Evolutionary conservation across 2,113 vertebrate genomes (phyloP).

Genomic region (Petrocephalus zakoni): DNA sequence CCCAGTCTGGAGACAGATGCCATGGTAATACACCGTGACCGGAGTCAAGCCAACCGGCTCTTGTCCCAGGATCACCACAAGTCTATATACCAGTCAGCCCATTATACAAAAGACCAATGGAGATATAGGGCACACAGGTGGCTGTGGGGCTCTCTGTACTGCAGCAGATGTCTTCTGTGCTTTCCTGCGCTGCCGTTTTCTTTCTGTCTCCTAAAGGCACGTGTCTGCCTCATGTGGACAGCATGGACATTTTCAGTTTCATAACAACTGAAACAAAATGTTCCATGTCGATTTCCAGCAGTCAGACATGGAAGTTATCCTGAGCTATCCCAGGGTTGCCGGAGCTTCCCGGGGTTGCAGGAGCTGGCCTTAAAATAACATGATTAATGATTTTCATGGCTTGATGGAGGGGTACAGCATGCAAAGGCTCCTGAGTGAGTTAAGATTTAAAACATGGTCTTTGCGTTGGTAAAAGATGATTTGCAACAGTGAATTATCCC

Average conservation of each 20-base stretch:
- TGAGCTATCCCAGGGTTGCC: neutral
- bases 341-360: neutral
- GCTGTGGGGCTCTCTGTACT: neutral
- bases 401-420: neutral
- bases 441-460: neutral
- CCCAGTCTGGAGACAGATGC: neutral
- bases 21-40: neutral
- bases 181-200: slow-evolving; percentile 75
- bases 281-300: neutral
- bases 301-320: neutral
- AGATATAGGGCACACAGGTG: neutral
- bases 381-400: neutral
- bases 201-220: slow-evolving; percentile 75
- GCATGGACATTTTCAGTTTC: neutral
- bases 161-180: slow-evolving; percentile 49
- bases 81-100: neutral
- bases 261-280: neutral
- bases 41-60: neutral
- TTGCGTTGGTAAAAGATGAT: neutral
- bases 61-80: neutral
- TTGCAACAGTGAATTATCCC: neutral
- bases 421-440: neutral
- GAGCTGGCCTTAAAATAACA: neutral
- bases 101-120: neutral
- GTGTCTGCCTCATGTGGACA: slow-evolving; percentile 55